A percentile compares a stretch with the other conserved stretches of the same genome.
phyloP scores from a whole-genome alignment of 2,888 invertebrate species.

The Lutraria lutraria region DNA sequence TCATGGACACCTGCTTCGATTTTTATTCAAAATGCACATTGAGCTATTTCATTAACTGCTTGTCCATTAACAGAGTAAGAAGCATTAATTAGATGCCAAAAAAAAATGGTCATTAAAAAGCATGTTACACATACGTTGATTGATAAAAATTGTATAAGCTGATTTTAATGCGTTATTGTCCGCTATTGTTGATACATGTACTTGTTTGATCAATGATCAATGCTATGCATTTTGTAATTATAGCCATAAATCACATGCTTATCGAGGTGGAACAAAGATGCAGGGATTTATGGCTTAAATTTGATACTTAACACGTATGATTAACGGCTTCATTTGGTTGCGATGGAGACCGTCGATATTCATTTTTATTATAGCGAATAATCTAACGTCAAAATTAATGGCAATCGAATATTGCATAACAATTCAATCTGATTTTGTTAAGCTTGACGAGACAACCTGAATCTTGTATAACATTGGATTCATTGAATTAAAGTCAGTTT shows the following conservation, averaged over 20 bases:
- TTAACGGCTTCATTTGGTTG: neutral
- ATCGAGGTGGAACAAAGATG: neutral
- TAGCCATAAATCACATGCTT: neutral
- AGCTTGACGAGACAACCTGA: neutral
- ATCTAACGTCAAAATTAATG: neutral
- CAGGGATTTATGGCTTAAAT: neutral
- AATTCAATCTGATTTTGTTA: conserved; percentile 7
- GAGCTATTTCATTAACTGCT: too few relatives aligned
- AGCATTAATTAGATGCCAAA: too few relatives aligned
- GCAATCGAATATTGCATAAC: conserved; percentile 9
- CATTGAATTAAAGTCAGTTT: neutral
- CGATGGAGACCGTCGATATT: neutral
- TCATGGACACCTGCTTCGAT: too few relatives aligned
- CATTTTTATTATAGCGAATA: neutral
- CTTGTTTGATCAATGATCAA: too few relatives aligned
- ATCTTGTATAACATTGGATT: neutral
- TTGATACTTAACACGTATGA: neutral
- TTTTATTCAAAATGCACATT: too few relatives aligned
- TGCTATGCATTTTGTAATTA: neutral
- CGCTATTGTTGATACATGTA: too few relatives aligned
- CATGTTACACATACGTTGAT: too few relatives aligned
- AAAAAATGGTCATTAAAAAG: too few relatives aligned
- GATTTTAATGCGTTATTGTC: too few relatives aligned
- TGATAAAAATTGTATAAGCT: too few relatives aligned
- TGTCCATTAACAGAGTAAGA: too few relatives aligned